Percentiles rank a stretch among this genome's conserved stretches.
These are phyloP conservation scores for Pedionomus torquatus DNA, from an alignment of 2,113 vertebrate genomes.

Conservation along the genomic window DNA sequence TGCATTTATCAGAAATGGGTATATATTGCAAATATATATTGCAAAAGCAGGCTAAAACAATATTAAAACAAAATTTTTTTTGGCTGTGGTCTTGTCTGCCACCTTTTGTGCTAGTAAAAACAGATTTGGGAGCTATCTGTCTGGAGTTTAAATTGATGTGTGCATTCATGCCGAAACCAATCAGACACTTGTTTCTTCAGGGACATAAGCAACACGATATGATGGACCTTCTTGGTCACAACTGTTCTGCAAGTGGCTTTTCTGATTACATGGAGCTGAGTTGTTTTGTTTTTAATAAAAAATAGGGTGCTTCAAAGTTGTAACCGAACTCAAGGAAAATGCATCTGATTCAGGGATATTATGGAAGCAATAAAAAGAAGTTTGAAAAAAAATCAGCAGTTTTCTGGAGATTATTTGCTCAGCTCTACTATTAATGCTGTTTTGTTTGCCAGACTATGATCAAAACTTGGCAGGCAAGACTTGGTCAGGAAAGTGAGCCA, in stretches of 20 bases:
- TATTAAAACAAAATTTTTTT: neutral
- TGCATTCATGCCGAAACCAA: neutral
- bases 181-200: neutral
- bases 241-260: neutral
- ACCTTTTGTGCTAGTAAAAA: neutral
- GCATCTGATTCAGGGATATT: neutral
- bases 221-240: neutral
- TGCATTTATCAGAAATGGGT: neutral
- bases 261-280: neutral
- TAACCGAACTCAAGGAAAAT: neutral
- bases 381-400: neutral
- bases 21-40: neutral
- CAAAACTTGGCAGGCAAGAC: constrained; percentile 52
- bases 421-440: constrained; percentile 12
- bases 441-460: constrained; percentile 59
- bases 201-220: neutral
- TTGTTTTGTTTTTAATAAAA: neutral
- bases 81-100: neutral
- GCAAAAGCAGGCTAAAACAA: neutral
- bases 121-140: neutral
- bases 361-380: constrained; percentile 2
- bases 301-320: neutral
- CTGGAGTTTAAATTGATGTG: neutral
- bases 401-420: constrained; percentile 46
- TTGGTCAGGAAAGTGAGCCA: constrained; percentile 27